Percentiles rank a stretch among this genome's conserved stretches.
These are phyloP conservation scores for Psylliodes chrysocephalus DNA, from an alignment of 2,888 invertebrate species.

Conservation along the genomic window DNA sequence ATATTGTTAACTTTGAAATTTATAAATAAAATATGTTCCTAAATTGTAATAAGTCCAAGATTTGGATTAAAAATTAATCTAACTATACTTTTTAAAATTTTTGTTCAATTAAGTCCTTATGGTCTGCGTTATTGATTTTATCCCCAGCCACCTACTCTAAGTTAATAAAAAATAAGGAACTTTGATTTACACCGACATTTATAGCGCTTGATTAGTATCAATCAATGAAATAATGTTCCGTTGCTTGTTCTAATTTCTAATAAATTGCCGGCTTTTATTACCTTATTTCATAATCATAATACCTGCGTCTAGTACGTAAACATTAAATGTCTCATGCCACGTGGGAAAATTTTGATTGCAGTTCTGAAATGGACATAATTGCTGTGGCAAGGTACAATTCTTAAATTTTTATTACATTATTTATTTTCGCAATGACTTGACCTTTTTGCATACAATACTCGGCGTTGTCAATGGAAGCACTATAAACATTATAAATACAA, in stretches of 20 bases:
- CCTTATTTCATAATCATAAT: neutral
- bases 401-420: constrained; percentile 3
- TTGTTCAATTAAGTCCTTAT: too few species aligned
- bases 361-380: constrained; percentile 7
- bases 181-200: too few species aligned
- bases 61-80: too few species aligned
- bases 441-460: constrained; percentile 8
- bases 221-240: neutral
- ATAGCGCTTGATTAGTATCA: neutral
- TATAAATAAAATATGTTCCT: too few species aligned
- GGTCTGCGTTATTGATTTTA: too few species aligned
- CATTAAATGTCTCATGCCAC: constrained; percentile 1
- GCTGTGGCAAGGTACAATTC: constrained; percentile 1
- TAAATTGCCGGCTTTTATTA: constrained; percentile 2
- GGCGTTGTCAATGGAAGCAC: constrained; percentile 12
- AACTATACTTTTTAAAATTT: too few species aligned
- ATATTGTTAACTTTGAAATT: too few species aligned
- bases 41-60: too few species aligned
- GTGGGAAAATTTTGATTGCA: constrained; percentile 11
- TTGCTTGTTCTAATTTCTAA: constrained; percentile 5
- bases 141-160: too few species aligned
- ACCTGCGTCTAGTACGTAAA: neutral
- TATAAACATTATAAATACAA: constrained; percentile 7
- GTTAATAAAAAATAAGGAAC: too few species aligned
- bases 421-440: constrained; percentile 4